Evolutionary conservation across 2,113 vertebrate species (phyloP).

Genomic region (Prunella fulvescens): DNA sequence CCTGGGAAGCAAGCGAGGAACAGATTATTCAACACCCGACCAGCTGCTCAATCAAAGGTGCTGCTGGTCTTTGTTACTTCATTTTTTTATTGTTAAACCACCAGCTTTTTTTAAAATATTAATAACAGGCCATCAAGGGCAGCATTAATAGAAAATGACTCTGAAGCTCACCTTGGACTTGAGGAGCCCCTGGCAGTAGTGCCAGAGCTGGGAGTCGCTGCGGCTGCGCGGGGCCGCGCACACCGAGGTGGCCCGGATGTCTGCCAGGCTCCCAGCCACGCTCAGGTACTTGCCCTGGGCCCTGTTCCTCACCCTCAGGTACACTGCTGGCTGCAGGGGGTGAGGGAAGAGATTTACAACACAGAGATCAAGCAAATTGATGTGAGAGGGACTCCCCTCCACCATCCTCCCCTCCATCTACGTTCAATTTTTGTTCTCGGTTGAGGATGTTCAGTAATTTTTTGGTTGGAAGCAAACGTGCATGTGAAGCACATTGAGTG

Average conservation of each 20-base stretch:
- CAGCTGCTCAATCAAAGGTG: neutral
- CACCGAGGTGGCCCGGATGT: conserved; percentile 67
- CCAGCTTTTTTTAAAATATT: neutral
- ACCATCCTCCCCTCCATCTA: fast-evolving
- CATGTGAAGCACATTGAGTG: neutral
- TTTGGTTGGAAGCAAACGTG: neutral
- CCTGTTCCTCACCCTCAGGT: conserved; percentile 76
- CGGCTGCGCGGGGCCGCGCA: conserved; percentile 50
- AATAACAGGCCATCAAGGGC: neutral
- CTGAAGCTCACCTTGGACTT: conserved; percentile 77
- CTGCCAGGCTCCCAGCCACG: conserved; percentile 45
- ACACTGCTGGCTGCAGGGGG: conserved; percentile 71
- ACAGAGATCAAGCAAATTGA: fast-evolving
- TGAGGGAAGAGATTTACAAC: neutral
- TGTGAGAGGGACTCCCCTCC: neutral
- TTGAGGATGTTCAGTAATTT: too few species aligned
- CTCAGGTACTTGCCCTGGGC: conserved; percentile 74
- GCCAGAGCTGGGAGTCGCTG: conserved; percentile 77
- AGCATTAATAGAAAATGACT: neutral
- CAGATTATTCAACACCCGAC: neutral
- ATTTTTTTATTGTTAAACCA: neutral
- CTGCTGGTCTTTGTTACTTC: neutral
- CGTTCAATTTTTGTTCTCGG: neutral
- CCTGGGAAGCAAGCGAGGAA: neutral
- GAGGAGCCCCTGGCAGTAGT: conserved; percentile 76